A percentile compares a stretch with the other conserved stretches of the same genome.
phyloP scores from a whole-genome alignment of 2,797 vertebrate genomes.

The Valencia hispanica region DNA sequence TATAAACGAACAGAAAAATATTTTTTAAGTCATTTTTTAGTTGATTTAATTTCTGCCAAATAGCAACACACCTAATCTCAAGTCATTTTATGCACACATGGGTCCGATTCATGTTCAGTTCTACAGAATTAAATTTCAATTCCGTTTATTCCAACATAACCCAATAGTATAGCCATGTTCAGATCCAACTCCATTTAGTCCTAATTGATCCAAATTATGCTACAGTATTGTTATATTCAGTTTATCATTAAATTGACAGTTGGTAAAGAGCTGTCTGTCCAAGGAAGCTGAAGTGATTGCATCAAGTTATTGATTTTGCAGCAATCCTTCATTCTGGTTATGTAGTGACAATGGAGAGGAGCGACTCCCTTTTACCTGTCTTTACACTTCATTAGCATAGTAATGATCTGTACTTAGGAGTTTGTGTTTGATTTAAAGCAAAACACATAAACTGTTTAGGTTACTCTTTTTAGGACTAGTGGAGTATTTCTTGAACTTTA shows the following conservation, averaged over 20 bases:
- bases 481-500: background rate
- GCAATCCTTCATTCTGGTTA: background rate
- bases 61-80: background rate
- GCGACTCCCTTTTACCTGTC: background rate
- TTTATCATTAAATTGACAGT: no score
- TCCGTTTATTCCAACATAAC: background rate
- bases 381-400: background rate
- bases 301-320: no score
- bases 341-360: background rate
- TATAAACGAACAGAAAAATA: no score
- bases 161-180: no score
- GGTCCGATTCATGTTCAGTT: background rate
- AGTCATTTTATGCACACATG: background rate
- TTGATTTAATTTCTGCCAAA: background rate
- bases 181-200: no score
- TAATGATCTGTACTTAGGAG: background rate
- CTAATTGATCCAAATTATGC: no score
- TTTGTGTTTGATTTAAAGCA: background rate
- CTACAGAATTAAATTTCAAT: background rate
- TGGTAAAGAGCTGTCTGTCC: no score
- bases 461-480: no score
- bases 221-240: no score
- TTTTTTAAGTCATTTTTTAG: no score
- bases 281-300: no score
- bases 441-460: no score